Evolutionary conservation across 2,888 invertebrate species (phyloP).

Genomic region (Synergus umbraculus): DNA sequence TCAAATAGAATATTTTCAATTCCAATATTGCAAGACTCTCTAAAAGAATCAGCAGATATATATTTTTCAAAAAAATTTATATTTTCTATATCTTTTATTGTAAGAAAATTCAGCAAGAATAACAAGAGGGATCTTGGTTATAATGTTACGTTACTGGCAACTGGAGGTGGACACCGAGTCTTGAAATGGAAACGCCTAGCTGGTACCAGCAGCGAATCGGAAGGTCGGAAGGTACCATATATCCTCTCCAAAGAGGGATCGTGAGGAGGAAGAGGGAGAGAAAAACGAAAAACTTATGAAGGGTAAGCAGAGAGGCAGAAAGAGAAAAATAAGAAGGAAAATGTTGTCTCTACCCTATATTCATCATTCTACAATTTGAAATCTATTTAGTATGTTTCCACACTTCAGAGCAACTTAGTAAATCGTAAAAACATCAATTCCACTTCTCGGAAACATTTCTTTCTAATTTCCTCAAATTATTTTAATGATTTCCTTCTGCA

Average conservation of each 20-base stretch:
- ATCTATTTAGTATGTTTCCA: slow-evolving; percentile 17
- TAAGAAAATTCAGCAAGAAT: not conserved
- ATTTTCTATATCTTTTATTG: not conserved
- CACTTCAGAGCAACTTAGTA: not conserved
- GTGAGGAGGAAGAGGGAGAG: not conserved
- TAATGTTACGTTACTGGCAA: slow-evolving; percentile 5
- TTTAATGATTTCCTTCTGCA: not conserved
- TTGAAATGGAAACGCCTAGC: slow-evolving; percentile 25
- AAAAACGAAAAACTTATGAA: slow-evolving; percentile 6
- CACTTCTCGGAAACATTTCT: not conserved
- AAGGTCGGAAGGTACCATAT: slow-evolving; percentile 17
- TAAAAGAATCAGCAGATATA: too few species aligned
- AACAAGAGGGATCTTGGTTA: not conserved
- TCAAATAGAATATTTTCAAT: too few species aligned
- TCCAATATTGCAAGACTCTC: too few species aligned
- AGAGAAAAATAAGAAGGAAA: not conserved
- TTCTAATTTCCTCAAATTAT: not conserved
- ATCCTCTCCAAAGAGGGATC: slow-evolving; percentile 20
- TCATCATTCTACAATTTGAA: not conserved
- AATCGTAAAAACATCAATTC: not conserved
- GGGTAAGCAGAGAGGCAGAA: not conserved
- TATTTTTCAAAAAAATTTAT: too few species aligned
- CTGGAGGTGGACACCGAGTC: slow-evolving; percentile 11
- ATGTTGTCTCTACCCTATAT: slow-evolving; percentile 7
- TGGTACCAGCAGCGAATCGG: slow-evolving; percentile 20